A percentile compares a stretch with the other conserved stretches of the same genome.
Evolutionary conservation across 2,113 vertebrate species (phyloP).

Genomic region (Gracilinanus agilis): DNA sequence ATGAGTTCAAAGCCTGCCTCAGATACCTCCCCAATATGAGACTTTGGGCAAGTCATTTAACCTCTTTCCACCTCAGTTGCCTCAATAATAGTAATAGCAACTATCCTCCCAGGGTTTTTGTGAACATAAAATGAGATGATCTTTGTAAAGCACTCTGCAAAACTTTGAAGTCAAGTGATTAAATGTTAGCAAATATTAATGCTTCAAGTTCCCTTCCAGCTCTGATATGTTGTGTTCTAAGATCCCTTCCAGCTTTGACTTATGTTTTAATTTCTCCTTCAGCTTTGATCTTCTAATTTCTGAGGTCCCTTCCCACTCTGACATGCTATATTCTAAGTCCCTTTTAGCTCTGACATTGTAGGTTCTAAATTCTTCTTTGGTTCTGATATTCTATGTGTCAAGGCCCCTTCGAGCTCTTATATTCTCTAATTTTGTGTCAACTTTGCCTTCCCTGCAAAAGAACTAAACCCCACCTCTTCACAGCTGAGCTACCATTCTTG

Average conservation of each 20-base stretch:
- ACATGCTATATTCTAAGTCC: background rate
- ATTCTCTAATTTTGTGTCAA: background rate
- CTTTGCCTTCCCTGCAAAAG: background rate
- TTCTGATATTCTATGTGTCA: background rate
- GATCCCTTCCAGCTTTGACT: background rate
- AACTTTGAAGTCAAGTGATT: background rate
- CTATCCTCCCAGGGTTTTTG: too few relatives aligned
- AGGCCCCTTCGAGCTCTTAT: background rate
- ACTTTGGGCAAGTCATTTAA: background rate
- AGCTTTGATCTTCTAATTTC: too few relatives aligned
- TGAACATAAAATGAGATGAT: background rate
- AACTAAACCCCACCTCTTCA: background rate
- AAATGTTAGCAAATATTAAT: background rate
- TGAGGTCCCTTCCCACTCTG: background rate
- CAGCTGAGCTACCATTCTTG: background rate
- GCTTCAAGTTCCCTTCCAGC: background rate
- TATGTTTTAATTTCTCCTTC: too few relatives aligned
- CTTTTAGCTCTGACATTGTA: too few relatives aligned
- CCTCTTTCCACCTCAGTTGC: background rate
- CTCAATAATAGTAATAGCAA: background rate
- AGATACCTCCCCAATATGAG: background rate
- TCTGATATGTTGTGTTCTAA: background rate
- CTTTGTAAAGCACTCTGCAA: background rate
- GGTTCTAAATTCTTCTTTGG: background rate
- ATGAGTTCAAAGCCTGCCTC: background rate